Evolutionary conservation across 2,797 vertebrate genomes (phyloP), one percentile per base, ranked within the genome.

Genomic region (Hippoglossus hippoglossus): DNA sequence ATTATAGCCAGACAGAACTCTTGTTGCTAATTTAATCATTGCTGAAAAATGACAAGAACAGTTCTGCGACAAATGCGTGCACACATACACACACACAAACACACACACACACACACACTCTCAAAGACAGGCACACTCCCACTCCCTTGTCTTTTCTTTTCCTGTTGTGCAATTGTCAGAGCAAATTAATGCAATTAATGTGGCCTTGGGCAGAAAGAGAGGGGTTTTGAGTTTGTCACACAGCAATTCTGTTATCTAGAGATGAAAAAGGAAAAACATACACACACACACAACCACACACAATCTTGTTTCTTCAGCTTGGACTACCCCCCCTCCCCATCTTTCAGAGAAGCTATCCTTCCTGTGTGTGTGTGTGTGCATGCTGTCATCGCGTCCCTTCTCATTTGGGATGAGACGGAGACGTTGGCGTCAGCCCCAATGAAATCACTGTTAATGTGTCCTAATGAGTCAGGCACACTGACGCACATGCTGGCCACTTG

Each of bases 161-260:
- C 72, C 75, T 90, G 84, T 89, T 89, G 86, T 89, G 83, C 88
- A 88, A 87, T 90, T 95, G 93, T 94, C 90, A 77, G 73, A 77
- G 87, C 91, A 94, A 94, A 94, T 92, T 90, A 83, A 92, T 91
- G 82, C 89, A 93, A 93, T 93, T 94, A 91, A 91, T 90, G 90
- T 89, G 87, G 91, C 94, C 93, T 82, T 85, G 90, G 93, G 94
- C 91, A 76, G 84, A 91, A 81, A 93, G 89, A 78, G 74, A 90
- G 78, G 74, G 82, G 80, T 91, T 92, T 91, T 89, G 87, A 93
- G 92, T 94, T 93, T 95, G 93, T 94, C 94, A 94, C 89, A 89
- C 89, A 84, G 91, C 87, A 94, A 94, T 94, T 90, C 92, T 93
- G 93, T 95, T 95, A 95, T 95, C 92, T 86, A 28, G 63, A 91